Base-by-base conservation (phyloP, 1,140 invertebrate species). In the Andrena cerasifolii region DNA sequence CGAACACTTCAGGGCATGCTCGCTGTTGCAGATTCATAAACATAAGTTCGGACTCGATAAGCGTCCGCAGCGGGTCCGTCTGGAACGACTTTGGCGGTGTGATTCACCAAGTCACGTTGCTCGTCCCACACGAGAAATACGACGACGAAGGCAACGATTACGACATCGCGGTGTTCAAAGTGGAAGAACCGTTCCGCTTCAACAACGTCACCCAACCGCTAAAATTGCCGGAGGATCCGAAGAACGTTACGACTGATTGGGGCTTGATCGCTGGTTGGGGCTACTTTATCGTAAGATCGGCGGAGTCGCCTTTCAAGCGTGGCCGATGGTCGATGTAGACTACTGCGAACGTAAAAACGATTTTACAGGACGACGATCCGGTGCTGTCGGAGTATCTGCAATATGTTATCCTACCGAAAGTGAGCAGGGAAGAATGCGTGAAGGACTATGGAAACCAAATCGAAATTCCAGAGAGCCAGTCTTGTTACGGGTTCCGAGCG, bases 131-230 rank as follows among this genome's bases (percentile, higher is more conserved):
- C 72, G 86, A 90, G 47, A 82, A 88, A 0, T 94, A 91, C 80
- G 77, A 92, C 18, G 26, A 68, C 0, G 36, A 58, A 3, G 88
- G 89, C n/a, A 90, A 91, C 65, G 91, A 94, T 74, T 93, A 94
- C 82, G 94, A 95, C 79, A 90, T 94, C 18, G 93, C 93, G 2
- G 79, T 94, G 4, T 82, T 95, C 7, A 75, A 88, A 73, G 88
- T 94, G 0, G 0, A 67, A 0, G 85, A 87, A 7, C 7, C 67
- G 3, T 89, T 89, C 45, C 21, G 16, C 0, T 85, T 67, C 33
- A 68, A 43, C 56, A n/a, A 74, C 21, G 26, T 24, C 28, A 82
- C 84, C 0, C 76, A 33, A 51, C 77, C 87, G 5, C 18, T 86
- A n/a, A 49, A 8, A 2, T 33, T 89, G 7, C 80, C 86, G 1